Base-by-base conservation (phyloP, 2,797 vertebrate species). In the Podargus strigoides region DNA sequence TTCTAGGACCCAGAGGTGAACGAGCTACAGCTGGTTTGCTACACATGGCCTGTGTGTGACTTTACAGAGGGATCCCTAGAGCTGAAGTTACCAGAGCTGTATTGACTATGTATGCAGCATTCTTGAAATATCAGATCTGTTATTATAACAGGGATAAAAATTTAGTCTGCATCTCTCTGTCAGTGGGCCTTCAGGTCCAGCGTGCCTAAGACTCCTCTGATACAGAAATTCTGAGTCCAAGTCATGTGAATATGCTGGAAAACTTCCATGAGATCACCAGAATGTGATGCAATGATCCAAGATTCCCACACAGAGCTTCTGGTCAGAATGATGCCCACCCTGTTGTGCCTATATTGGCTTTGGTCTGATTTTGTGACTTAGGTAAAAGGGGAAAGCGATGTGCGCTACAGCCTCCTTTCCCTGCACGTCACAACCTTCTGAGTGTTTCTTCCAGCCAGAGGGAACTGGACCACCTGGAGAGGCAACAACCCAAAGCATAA, bases 11-110 rank as follows among this genome's bases (percentile, higher is more conserved):
- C 49, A 74, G 41, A 63, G 14, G 21, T 26, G 26, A 28, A 14
- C 23, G 10, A 79, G 17, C 37, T 63, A 52, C 7, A 60, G 52
- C 26, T 77, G 55, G 14, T 44, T 82, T 82, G 78, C 47, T 77
- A 42, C 50, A 58, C 8, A 1, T 8, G 5, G 30, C 3, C 0
- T 3, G 8, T 19, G 10, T n/a, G 14, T 28, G 22, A 73, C 55
- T 72, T 46, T 18, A 46, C 53, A 37, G 0, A 39, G 67, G 21
- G n/a, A 62, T 52, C 23, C 44, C 63, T n/a, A 67, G 10, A 80
- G 64, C 13, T 52, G 20, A 76, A 82, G 63, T 41, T 47, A 59
- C 24, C 10, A 1, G 58, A 91, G 15, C 28, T 64, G n/a, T n/a
- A 56, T 17, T 26, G 44, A 52, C 9, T 47, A 22, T 5, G 1